Evolutionary conservation across 1,140 invertebrate species (phyloP).

Genomic region (Pseudobourletiella spinata): DNA sequence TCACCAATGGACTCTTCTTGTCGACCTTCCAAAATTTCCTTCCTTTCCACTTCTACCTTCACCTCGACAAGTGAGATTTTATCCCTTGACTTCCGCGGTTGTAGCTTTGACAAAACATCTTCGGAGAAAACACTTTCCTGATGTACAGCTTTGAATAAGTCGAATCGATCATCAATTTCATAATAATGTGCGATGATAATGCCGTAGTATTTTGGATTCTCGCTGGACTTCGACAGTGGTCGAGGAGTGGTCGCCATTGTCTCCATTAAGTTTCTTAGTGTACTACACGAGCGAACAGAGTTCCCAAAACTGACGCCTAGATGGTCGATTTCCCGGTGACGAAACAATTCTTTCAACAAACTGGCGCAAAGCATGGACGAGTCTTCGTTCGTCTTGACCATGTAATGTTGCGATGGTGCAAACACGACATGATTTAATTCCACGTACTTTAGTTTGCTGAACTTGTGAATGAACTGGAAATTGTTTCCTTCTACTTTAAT

Average conservation of each 20-base stretch:
- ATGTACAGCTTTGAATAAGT: background rate
- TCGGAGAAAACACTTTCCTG: background rate
- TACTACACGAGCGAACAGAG: background rate
- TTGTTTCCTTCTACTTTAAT: background rate
- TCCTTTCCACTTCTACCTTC: background rate
- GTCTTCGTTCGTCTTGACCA: background rate
- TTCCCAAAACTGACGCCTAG: background rate
- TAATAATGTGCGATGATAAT: background rate
- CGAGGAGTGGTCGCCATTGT: background rate
- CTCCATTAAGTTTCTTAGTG: background rate
- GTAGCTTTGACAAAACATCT: background rate
- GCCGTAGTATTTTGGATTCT: background rate
- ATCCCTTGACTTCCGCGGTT: background rate
- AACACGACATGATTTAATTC: background rate
- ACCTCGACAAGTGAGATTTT: background rate
- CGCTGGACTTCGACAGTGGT: background rate
- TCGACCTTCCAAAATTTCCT: background rate
- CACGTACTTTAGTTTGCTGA: background rate
- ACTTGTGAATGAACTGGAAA: background rate
- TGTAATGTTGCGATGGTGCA: background rate
- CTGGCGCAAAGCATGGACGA: background rate
- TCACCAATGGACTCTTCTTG: background rate
- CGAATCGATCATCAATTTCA: background rate
- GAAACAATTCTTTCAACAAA: background rate
- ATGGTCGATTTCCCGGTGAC: background rate